Conservation (phyloP, 2,797 vertebrate species). For the Poecilia gillii region DNA sequence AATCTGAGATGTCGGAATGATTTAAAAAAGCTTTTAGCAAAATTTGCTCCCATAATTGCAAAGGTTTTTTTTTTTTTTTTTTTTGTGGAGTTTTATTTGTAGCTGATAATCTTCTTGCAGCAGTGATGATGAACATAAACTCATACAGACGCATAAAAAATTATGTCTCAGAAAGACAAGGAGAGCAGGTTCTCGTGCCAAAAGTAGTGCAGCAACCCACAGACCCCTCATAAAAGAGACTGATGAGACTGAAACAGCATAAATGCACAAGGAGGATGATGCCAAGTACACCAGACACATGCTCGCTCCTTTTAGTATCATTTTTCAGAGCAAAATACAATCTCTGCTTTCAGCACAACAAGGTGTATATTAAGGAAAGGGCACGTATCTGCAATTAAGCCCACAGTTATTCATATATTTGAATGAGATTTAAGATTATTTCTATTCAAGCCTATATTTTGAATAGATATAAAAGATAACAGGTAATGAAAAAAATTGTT, state of each 20-base stretch:
- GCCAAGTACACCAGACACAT: not conserved
- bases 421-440: not conserved
- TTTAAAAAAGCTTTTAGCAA: constrained; percentile 91
- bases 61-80: constrained; percentile 81
- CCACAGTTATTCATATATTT: not conserved
- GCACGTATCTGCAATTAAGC: not conserved
- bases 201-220: constrained; percentile 8
- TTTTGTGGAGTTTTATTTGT: constrained; percentile 59
- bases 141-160: constrained; percentile 12
- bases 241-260: not conserved
- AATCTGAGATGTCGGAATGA: constrained; percentile 66
- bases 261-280: constrained; percentile 3
- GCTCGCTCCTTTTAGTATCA: not conserved
- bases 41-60: constrained; percentile 93
- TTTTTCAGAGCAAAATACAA: not conserved
- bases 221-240: constrained; percentile 7
- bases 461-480: not conserved
- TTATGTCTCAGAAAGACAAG: constrained; percentile 8
- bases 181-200: constrained; percentile 2
- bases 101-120: not conserved
- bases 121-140: not conserved
- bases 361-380: not conserved
- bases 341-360: not conserved
- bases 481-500: not conserved
- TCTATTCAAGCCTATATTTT: not conserved